A percentile compares a stretch with the other conserved stretches of the same genome.
Conservation (phyloP, 2,888 invertebrate genomes). For the Physocephala rufipes region DNA sequence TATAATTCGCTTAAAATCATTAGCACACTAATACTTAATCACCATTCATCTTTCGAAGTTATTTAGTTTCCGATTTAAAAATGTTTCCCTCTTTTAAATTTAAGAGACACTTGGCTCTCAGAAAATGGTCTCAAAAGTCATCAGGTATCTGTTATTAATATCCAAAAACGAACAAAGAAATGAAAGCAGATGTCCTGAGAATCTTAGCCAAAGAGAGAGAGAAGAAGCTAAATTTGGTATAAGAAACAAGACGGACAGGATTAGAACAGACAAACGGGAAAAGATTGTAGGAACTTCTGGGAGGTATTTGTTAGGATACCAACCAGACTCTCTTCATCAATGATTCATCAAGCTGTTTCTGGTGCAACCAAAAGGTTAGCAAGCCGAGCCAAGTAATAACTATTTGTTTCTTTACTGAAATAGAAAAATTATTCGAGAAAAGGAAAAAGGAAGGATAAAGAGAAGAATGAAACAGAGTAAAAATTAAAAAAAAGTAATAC, state of each 20-base stretch:
- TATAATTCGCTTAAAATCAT: no score
- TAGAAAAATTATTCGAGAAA: background rate
- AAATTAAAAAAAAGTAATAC: conserved; percentile 4
- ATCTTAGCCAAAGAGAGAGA: background rate
- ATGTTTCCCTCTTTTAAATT: background rate
- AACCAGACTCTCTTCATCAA: conserved; percentile 1
- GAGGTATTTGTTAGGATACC: background rate
- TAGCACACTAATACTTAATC: no score
- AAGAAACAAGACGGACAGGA: background rate
- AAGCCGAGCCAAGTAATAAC: conserved; percentile 7
- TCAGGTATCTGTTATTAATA: background rate
- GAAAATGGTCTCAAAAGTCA: background rate
- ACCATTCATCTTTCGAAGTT: no score
- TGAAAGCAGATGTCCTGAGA: conserved; percentile 8
- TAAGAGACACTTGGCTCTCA: background rate
- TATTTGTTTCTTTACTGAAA: background rate
- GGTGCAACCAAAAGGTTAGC: conserved; percentile 7
- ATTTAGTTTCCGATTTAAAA: no score
- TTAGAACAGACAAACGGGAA: background rate
- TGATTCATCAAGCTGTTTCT: conserved; percentile 9
- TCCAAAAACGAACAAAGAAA: conserved; percentile 3
- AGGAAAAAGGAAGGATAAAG: background rate
- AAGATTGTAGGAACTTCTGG: background rate
- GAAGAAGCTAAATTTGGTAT: background rate
- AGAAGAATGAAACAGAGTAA: background rate